Evolutionary conservation across 1,140 invertebrate species (phyloP).

Genomic region (Sminthurinus signatus): DNA sequence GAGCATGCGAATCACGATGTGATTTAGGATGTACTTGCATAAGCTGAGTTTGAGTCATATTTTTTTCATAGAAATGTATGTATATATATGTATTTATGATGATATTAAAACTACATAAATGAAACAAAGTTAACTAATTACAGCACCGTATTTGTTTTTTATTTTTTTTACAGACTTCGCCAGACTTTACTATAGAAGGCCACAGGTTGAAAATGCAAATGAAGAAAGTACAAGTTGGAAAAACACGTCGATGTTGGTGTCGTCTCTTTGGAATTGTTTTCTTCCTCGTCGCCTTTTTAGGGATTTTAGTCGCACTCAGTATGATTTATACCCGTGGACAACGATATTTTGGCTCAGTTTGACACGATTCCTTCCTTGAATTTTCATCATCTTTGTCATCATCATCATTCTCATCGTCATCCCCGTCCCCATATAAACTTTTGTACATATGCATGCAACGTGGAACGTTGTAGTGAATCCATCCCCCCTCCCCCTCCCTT

Average conservation of each 20-base stretch:
- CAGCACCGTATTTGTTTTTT: too few species aligned
- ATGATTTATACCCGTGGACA: constrained; percentile 39
- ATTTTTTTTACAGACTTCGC: constrained; percentile 33
- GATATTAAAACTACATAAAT: neutral
- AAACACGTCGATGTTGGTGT: constrained; percentile 36
- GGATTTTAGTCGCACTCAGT: constrained; percentile 38
- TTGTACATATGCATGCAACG: too few species aligned
- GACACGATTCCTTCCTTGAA: neutral
- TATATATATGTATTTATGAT: neutral
- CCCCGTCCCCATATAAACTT: too few species aligned
- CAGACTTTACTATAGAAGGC: constrained; percentile 40
- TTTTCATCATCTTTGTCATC: too few species aligned
- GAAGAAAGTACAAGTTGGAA: constrained; percentile 33
- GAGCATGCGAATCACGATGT: too few species aligned
- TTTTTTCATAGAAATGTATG: too few species aligned
- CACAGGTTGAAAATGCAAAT: constrained; percentile 33
- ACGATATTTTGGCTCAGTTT: constrained; percentile 40
- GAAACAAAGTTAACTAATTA: neutral
- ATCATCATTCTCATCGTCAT: too few species aligned
- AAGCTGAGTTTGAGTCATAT: too few species aligned
- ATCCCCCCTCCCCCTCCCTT: too few species aligned
- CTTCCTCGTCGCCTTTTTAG: constrained; percentile 37
- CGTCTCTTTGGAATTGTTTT: constrained; percentile 38
- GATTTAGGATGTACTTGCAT: too few species aligned
- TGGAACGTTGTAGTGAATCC: too few species aligned